These are phyloP conservation scores for Aix galericulata DNA, from an alignment of 2,113 vertebrate genomes.

Conservation along the genomic window DNA sequence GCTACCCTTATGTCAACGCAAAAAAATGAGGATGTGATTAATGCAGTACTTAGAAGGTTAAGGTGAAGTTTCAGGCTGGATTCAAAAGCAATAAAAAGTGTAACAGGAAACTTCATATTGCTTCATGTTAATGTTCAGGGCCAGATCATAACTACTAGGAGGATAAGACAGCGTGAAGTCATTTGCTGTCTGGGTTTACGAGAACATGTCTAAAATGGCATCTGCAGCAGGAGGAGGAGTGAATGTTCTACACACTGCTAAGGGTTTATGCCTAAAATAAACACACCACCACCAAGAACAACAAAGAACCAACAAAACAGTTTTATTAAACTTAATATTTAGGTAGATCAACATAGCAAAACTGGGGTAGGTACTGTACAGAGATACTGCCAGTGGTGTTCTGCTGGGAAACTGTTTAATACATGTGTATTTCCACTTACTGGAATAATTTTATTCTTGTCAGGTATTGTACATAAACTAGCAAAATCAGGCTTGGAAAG, in stretches of 20 bases:
- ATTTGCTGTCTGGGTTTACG: conserved; percentile 67
- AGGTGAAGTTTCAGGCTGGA: background rate
- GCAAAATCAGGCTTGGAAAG: background rate
- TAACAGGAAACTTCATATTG: conserved; percentile 77
- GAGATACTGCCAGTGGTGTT: background rate
- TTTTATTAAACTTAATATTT: background rate
- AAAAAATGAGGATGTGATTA: background rate
- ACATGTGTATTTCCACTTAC: background rate
- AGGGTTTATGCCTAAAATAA: background rate
- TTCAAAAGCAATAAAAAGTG: conserved; percentile 74
- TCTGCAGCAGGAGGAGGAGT: background rate
- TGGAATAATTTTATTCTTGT: background rate
- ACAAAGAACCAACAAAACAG: background rate
- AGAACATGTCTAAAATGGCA: conserved; percentile 78
- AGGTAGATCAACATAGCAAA: background rate
- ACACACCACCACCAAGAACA: background rate
- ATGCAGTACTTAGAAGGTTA: background rate
- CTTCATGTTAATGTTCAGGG: conserved; percentile 73
- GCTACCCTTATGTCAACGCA: background rate
- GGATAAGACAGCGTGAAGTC: conserved; percentile 59
- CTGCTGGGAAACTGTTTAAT: background rate
- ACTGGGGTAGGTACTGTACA: background rate
- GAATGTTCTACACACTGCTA: background rate
- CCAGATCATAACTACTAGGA: conserved; percentile 75
- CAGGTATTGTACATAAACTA: background rate